Percentiles rank a stretch among this genome's conserved stretches.
phyloP scores from a whole-genome alignment of 1,140 invertebrate species.

The Leptoteleia sp. region DNA sequence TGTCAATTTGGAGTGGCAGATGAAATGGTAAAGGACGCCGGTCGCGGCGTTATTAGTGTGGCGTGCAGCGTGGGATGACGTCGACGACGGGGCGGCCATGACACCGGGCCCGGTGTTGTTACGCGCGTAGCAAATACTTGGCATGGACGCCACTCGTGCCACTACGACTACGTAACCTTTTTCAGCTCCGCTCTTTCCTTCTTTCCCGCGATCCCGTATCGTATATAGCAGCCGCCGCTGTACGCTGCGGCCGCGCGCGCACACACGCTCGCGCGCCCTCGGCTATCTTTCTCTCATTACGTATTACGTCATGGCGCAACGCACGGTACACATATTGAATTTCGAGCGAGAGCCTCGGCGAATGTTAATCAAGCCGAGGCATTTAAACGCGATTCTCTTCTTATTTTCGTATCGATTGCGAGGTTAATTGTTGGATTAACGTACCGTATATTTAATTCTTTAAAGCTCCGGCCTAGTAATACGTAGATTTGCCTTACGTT shows the following conservation, averaged over 20 bases:
- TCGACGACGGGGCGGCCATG: constrained; percentile 66
- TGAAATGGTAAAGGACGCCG: constrained; percentile 26
- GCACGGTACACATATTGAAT: constrained; percentile 57
- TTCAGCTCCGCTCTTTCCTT: constrained; percentile 50
- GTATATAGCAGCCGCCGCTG: constrained; percentile 2
- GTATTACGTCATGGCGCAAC: constrained; percentile 49
- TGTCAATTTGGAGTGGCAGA: constrained; percentile 34
- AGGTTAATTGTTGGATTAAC: constrained; percentile 32
- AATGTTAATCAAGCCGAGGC: constrained; percentile 52
- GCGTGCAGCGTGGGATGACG: constrained; percentile 52
- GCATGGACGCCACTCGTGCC: constrained; percentile 61
- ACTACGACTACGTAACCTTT: constrained; percentile 62
- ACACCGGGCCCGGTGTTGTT: constrained; percentile 66
- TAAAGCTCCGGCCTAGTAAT: too few relatives aligned
- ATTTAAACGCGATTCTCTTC: constrained; percentile 47
- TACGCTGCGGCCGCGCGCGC: constrained; percentile 3
- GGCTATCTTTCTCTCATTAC: constrained; percentile 58
- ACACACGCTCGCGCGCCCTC: constrained; percentile 1
- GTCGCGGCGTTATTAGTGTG: constrained; percentile 32
- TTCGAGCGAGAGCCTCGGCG: constrained; percentile 38
- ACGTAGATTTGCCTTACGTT: too few relatives aligned
- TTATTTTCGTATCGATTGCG: constrained; percentile 28
- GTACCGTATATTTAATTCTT: constrained; percentile 14
- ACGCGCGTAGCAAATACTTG: constrained; percentile 63
- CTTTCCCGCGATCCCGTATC: constrained; percentile 38